Evolutionary conservation across 2,888 invertebrate genomes (phyloP).

Genomic region (Ommatoiulus sabulosus): DNA sequence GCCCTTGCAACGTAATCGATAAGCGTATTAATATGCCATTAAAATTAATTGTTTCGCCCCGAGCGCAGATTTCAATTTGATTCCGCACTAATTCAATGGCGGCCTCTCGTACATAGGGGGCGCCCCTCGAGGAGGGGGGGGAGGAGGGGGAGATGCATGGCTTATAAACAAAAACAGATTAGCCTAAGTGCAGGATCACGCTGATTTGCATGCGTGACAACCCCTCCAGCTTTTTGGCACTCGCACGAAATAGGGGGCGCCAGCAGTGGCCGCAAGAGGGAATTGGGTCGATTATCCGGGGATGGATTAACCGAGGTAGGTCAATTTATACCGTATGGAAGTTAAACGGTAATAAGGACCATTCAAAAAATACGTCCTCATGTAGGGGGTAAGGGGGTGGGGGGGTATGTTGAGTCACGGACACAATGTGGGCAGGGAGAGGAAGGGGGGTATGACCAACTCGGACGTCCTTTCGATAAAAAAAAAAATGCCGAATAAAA

Average conservation of each 20-base stretch:
- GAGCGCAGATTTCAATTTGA: conserved; percentile 26
- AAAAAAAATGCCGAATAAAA: too few relatives aligned
- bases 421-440: too few relatives aligned
- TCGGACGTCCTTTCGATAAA: too few relatives aligned
- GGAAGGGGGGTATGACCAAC: too few relatives aligned
- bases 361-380: too few relatives aligned
- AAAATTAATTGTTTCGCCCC: conserved; percentile 26
- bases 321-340: too few relatives aligned
- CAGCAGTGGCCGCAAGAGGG: not conserved
- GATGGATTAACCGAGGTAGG: too few relatives aligned
- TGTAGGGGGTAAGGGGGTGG: too few relatives aligned
- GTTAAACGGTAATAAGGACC: too few relatives aligned
- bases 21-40: conserved; percentile 26
- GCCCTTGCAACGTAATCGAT: not conserved
- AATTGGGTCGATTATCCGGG: too few relatives aligned
- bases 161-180: conserved; percentile 15
- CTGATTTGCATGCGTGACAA: not conserved
- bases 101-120: not conserved
- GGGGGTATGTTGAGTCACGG: too few relatives aligned
- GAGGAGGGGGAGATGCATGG: not conserved
- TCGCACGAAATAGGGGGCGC: not conserved
- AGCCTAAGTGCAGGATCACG: conserved; percentile 34
- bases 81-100: not conserved
- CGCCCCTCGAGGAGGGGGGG: conserved; percentile 1
- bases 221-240: not conserved